Percentiles rank a stretch among this genome's conserved stretches.
These are phyloP conservation scores for Zygogramma bicolorata DNA, from an alignment of 2,888 invertebrate genomes.

Conservation along the genomic window DNA sequence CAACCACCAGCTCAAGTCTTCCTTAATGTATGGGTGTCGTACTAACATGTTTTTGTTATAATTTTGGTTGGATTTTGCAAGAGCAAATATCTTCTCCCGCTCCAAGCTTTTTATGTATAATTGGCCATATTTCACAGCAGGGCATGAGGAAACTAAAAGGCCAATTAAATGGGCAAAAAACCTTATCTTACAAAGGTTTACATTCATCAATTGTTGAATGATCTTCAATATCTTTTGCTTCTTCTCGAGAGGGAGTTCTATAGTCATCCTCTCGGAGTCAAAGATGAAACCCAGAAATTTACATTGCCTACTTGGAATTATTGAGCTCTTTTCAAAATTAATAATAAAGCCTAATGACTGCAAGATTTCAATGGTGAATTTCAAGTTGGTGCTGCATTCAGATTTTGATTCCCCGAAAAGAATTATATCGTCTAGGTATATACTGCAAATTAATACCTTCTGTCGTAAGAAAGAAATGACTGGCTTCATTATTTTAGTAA, in stretches of 20 bases:
- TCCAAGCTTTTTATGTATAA: slow-evolving; percentile 52
- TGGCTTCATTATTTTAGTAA: slow-evolving; percentile 47
- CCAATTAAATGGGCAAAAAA: slow-evolving; percentile 37
- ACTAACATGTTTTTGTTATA: slow-evolving; percentile 15
- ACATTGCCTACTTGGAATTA: no score
- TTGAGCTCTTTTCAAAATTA: no score
- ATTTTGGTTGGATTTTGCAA: slow-evolving; percentile 19
- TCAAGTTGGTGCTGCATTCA: neutral
- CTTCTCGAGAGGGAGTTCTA: slow-evolving; percentile 21
- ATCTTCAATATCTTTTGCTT: neutral
- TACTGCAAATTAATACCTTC: slow-evolving; percentile 34
- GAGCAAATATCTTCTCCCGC: slow-evolving; percentile 34
- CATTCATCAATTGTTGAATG: neutral
- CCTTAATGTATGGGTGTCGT: neutral
- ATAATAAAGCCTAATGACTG: no score
- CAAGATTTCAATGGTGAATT: no score
- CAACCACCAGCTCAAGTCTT: slow-evolving; percentile 28
- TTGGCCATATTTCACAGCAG: slow-evolving; percentile 53
- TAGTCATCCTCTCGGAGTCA: slow-evolving; percentile 9
- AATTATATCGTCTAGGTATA: slow-evolving; percentile 45
- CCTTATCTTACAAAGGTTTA: slow-evolving; percentile 18
- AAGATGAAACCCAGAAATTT: no score
- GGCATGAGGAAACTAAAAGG: slow-evolving; percentile 49
- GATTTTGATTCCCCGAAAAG: slow-evolving; percentile 28
- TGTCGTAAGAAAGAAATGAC: slow-evolving; percentile 33